Evolutionary conservation across 2,113 vertebrate species (phyloP), one percentile per base, ranked within the genome.

Genomic region (Engystomops pustulosus): DNA sequence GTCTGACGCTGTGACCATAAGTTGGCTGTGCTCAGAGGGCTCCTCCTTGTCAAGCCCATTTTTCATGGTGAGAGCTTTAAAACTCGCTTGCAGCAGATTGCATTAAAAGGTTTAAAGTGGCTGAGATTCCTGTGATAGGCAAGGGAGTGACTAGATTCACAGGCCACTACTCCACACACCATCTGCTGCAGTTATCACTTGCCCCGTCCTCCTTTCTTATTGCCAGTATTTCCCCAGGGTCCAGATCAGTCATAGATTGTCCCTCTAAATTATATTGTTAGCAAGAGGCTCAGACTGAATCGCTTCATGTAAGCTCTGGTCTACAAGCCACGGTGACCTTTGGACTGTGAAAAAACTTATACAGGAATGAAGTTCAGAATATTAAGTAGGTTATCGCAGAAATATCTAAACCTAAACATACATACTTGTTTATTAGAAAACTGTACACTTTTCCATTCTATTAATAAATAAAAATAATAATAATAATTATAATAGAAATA

Each of bases 221-320:
- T 47, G 75, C 47, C 75, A 15, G 23, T 1, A 55, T 78, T 58
- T 58, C 75, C 75, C 75, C 34, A 23, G 75, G 47, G 75, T 51
- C 75, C 75, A 78, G 75, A 78, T 78, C 75, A 78, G 75, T 78
- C 75, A 78, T 78, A 78, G 75, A 78, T 78, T 78, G 75, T 78
- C 75, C 75, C n/a, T 58, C 51, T 78, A 78, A 78, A 58, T 78
- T 78, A 58, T 60, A 78, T 78, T 74, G 70, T 74, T 58, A 78
- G 75, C 75, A 58, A 78, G 47, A 38, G 75, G 51, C 49, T 78
- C 75, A 78, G 75, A 58, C 75, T 17, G 75, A 51, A 78, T 78
- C 34, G 51, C 51, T 41, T 58, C 75, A 60, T 78, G 75, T 78
- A 78, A 78, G 75, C 75, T 41, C 20, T 15, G 53, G 30, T 78